Base-by-base conservation (phyloP, 1,140 invertebrate species). In the Ostrea edulis region DNA sequence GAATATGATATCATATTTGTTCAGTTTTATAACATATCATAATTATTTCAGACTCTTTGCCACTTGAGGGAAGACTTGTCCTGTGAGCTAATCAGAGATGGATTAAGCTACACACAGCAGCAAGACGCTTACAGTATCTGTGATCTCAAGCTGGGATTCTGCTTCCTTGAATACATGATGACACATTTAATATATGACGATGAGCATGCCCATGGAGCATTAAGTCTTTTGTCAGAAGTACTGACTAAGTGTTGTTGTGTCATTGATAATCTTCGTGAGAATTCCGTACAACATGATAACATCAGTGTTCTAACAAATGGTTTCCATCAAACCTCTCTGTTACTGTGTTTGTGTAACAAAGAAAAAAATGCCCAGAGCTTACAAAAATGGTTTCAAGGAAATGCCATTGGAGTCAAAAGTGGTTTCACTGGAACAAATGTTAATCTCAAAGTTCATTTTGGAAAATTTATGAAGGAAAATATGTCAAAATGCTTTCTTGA, bases 331-430 rank as follows among this genome's bases (percentile, higher is more conserved):
- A 77, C 17, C 25, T 77, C 68, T 35, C 25, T 77, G 25, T 77
- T 77, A 77, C 68, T 77, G 68, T 77, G 68, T 77, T 77, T 77
- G 14, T 35, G 8, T 9, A 77, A 77, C 68, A 29, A 35, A 77
- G 68, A 9, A 44, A 14, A 77, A 25, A 29, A 12, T 29, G 12
- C 25, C 29, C 8, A 35, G 29, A 29, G 35, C 9, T 71, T 29
- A 29, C 68, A 77, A 77, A 77, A 77, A 25, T 77, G 68, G 68
- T 77, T 77, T 11, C 22, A 29, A 29, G 68, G 68, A 35, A 77
- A 77, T 77, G 29, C 68, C 25, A 77, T 77, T 0, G 68, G 22
- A 8, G 29, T 12, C 25, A 77, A 35, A 35, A 77, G 68, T 17
- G 9, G 68, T 25, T 14, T 1, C 11, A 35, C 68, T 29, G 68